Base-by-base conservation (phyloP, 2,888 invertebrate genomes). In the Volucella inflata region DNA sequence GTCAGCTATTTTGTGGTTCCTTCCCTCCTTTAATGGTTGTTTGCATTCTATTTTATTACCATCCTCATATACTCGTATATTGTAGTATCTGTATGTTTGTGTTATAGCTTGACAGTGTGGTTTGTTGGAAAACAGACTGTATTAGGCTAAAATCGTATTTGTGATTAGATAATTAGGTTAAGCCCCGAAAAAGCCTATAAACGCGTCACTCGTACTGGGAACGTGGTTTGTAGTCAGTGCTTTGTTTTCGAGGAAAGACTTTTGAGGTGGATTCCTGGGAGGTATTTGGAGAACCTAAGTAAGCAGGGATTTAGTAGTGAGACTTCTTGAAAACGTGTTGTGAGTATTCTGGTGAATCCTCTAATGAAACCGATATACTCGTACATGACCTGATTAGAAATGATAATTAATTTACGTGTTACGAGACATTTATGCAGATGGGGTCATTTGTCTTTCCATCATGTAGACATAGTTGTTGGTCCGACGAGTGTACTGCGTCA, bases 1-100 rank as follows among this genome's bases (percentile, higher is more conserved):
- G 81, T 71, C 62, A 76, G 60, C 48, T 67, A 57, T 80, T 70
- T 55, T 67, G 80, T 67, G 85, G 72, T 67, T 80, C 50, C n/a
- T 21, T 17, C 16, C 48, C 64, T 59, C 21, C 65, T 70, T 74
- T 75, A 67, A 84, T 72, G 71, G 80, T 16, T 75, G 65, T 75
- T 80, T 80, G 60, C 70, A 59, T 70, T 57, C 14, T 62, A 60
- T 72, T 71, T 53, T 59, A 14, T 48, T 8, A 68, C 65, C 67
- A 77, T 57, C 38, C 51, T 10, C 9, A 62, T 16, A 12, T 68
- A 11, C n/a, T n/a, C n/a, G n/a, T n/a, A n/a, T n/a, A n/a, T n/a
- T n/a, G n/a, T 36, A 16, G 16, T 57, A 36, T 12, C n/a, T 14
- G 44, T 44, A 60, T 30, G 8, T 48, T 16, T 16, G 38, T 11